Evolutionary conservation across 2,797 vertebrate genomes (phyloP).

Genomic region (Galago senegalensis): DNA sequence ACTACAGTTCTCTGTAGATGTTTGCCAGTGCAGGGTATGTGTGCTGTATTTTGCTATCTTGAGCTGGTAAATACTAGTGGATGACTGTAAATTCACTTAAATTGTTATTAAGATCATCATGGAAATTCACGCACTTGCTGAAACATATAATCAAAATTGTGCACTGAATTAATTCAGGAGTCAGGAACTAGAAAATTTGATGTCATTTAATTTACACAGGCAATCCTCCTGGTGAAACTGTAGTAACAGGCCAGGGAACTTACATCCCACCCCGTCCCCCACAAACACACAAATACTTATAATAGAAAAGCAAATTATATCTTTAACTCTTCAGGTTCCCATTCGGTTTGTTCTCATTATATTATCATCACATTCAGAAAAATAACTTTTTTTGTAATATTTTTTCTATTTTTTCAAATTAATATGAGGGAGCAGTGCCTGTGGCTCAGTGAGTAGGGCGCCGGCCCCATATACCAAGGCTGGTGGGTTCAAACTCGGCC

Average conservation of each 20-base stretch:
- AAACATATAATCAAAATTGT: conserved; percentile 56
- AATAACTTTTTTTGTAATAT: neutral
- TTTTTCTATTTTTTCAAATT: too few species aligned
- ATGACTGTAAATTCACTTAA: conserved; percentile 54
- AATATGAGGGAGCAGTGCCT: too few species aligned
- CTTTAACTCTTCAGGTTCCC: neutral
- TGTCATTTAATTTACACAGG: neutral
- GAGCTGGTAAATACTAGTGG: conserved; percentile 48
- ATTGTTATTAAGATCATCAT: conserved; percentile 27
- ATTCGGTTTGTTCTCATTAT: neutral
- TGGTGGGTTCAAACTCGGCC: too few species aligned
- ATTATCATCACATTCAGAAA: neutral
- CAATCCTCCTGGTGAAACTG: neutral
- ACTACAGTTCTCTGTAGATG: neutral
- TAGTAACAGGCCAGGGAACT: neutral
- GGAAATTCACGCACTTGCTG: conserved; percentile 44
- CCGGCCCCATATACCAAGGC: too few species aligned
- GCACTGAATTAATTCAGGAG: conserved; percentile 58
- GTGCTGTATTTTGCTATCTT: conserved; percentile 12
- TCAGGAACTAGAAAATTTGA: conserved; percentile 46
- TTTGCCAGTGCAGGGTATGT: neutral
- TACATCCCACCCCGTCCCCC: neutral
- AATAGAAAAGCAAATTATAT: neutral
- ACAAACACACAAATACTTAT: neutral
- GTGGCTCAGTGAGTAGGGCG: too few species aligned